phyloP scores from a whole-genome alignment of 1,140 invertebrate genomes.

The Diorhabda elongata region DNA sequence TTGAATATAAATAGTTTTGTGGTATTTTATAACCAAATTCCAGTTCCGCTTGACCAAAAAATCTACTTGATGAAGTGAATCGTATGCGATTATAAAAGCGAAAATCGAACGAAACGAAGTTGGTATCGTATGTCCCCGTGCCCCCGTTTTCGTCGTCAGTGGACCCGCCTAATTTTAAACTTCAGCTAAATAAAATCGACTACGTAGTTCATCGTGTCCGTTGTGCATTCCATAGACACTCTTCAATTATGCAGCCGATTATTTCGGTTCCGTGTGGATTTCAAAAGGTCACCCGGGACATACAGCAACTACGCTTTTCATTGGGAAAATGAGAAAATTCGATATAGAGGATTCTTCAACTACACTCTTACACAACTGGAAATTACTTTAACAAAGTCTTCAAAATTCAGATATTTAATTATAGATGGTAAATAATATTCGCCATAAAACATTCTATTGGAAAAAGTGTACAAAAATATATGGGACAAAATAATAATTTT shows the following conservation, averaged over 20 bases:
- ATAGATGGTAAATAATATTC: no score
- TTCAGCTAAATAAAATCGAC: constrained; percentile 1
- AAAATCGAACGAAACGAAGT: background rate
- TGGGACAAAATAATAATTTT: no score
- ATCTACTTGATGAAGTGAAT: background rate
- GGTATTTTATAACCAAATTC: no score
- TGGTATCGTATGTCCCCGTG: background rate
- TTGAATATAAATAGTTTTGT: no score
- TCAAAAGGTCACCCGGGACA: background rate
- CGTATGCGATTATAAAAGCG: background rate
- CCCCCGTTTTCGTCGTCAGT: background rate
- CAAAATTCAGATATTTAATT: no score
- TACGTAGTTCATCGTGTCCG: background rate
- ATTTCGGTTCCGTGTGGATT: background rate
- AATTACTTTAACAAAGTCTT: no score
- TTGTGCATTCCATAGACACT: background rate
- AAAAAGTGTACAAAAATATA: no score
- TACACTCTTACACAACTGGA: no score
- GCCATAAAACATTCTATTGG: no score
- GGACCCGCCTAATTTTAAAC: constrained; percentile 1
- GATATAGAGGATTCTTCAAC: background rate
- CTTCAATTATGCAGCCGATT: constrained; percentile 2
- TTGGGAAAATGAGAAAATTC: background rate
- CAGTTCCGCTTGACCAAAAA: background rate
- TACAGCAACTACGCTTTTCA: background rate